Base-by-base conservation (phyloP, 2,888 invertebrate genomes). In the Aphodius sticticus region DNA sequence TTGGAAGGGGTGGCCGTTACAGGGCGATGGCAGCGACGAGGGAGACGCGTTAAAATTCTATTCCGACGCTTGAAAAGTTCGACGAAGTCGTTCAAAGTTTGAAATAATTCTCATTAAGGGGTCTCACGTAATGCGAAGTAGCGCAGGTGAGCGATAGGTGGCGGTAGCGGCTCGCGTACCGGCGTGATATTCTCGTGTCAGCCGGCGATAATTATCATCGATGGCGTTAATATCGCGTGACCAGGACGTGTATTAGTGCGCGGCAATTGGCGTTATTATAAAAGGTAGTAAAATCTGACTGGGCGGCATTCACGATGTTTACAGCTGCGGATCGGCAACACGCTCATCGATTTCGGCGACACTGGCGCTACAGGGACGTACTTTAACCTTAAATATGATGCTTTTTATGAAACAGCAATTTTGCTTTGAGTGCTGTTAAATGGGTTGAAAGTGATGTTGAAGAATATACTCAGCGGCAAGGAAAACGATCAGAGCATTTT, bases 161-260 rank as follows among this genome's bases (percentile, higher is more conserved):
- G 53, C 53, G 53, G 1, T 53, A 53, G 3, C 4, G 7, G 53
- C 53, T 53, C 12, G 53, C 53, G 2, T 5, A 5, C 53, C 26
- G 26, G 26, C 53, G 53, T 53, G 53, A 53, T 53, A 53, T 7
- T 53, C 53, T 53, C 53, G 53, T 53, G 53, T 53, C 53, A 53
- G 53, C 7, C 53, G 3, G 53, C 53, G 53, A 53, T 53, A 53
- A 53, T 53, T 53, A 53, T 53, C 53, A 53, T 53, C 53, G 53
- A 53, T 53, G 53, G 53, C 53, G 53, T 53, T 53, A 53, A 53
- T 53, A 53, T 53, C 53, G 53, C 53, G 53, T 53, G 53, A 53
- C 53, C 53, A 9, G 53, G 7, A 53, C 53, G 53, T 5, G 53
- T 53, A 53, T 26, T 26, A 26, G 26, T 3, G 26, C 26, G 26